These are phyloP conservation scores for Cebuella pygmaea DNA, from an alignment of 2,797 vertebrate genomes.

Conservation along the genomic window DNA sequence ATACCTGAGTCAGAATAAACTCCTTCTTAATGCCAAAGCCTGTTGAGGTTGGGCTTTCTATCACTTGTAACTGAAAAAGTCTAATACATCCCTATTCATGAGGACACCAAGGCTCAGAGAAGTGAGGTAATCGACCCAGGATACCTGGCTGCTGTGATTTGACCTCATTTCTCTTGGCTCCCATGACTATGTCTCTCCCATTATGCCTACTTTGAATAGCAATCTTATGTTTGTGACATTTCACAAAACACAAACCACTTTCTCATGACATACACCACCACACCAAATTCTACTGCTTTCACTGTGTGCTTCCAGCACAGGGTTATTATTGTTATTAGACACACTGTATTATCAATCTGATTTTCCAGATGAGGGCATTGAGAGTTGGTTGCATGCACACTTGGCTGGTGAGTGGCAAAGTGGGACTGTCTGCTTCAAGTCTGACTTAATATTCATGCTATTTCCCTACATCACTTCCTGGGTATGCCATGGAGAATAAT, in stretches of 20 bases:
- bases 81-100: not conserved
- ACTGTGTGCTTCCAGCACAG: not conserved
- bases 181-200: not conserved
- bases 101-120: not conserved
- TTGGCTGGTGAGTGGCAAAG: not conserved
- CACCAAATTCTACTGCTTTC: not conserved
- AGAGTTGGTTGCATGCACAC: not conserved
- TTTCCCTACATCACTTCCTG: slow-evolving; percentile 34
- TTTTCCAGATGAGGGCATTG: not conserved
- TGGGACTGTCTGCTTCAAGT: not conserved
- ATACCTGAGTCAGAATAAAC: not conserved
- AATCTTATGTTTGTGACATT: not conserved
- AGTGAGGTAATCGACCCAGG: slow-evolving; percentile 10
- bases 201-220: not conserved
- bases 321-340: not conserved
- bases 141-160: not conserved
- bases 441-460: not conserved
- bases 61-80: not conserved
- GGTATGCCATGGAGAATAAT: not conserved
- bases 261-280: not conserved
- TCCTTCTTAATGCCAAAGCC: not conserved
- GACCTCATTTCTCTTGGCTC: slow-evolving; percentile 9
- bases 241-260: not conserved
- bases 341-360: not conserved
- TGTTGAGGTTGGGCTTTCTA: not conserved